A percentile compares a stretch with the other conserved stretches of the same genome.
Evolutionary conservation across 1,140 invertebrate genomes (phyloP).

Genomic region (Ceratosolen fusciceps): DNA sequence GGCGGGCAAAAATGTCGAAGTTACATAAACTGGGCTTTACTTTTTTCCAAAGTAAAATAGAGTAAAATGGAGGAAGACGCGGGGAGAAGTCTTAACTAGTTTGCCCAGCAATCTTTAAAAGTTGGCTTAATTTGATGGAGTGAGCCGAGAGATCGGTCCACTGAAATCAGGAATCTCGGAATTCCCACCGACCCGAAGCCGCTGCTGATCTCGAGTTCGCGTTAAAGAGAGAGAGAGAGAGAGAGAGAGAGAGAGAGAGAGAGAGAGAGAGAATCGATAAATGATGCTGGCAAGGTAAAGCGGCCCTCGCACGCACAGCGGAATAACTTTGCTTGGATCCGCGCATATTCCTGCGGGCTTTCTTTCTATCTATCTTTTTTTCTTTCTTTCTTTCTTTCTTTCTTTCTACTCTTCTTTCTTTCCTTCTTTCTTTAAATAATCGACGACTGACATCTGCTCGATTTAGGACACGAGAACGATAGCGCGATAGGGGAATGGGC

Average conservation of each 20-base stretch:
- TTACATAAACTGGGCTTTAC: no score
- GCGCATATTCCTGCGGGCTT: slow-evolving; percentile 3
- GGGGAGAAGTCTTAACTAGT: not conserved
- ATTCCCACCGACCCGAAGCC: not conserved
- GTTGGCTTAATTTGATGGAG: not conserved
- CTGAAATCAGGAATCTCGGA: not conserved
- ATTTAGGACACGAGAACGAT: slow-evolving; percentile 30
- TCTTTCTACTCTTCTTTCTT: no score
- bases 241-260: not conserved
- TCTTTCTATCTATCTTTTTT: no score
- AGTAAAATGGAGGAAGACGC: no score
- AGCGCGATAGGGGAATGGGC: not conserved
- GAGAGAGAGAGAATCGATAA: not conserved
- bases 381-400: no score
- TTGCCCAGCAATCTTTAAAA: not conserved
- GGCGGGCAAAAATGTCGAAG: no score
- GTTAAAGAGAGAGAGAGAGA: not conserved
- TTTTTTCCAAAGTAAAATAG: no score
- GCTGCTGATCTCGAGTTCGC: no score
- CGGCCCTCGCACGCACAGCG: not conserved
- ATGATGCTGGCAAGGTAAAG: not conserved
- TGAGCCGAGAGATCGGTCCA: not conserved
- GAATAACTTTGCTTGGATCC: slow-evolving; percentile 1
- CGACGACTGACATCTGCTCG: slow-evolving; percentile 43
- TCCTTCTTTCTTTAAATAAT: slow-evolving; percentile 38